Conservation (phyloP, 2,888 invertebrate species). For the Thecocarcelia acutangulata region DNA sequence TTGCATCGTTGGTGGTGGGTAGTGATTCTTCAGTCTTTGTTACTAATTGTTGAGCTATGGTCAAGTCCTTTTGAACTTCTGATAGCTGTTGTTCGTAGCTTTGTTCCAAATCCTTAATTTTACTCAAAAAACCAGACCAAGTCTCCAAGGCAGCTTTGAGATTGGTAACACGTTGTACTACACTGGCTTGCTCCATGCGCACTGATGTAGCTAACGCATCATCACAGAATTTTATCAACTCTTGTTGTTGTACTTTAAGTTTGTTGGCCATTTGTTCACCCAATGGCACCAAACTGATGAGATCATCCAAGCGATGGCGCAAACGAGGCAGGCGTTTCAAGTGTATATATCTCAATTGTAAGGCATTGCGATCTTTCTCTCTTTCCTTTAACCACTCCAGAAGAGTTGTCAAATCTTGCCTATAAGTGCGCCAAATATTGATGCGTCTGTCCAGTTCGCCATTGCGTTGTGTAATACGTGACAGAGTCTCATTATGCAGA, state of each 20-base stretch:
- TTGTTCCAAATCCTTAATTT: slow-evolving; percentile 85
- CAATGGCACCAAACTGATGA: slow-evolving; percentile 86
- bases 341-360: slow-evolving; percentile 91
- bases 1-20: slow-evolving; percentile 84
- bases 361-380: slow-evolving; percentile 88
- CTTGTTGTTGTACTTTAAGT: slow-evolving; percentile 85
- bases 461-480: slow-evolving; percentile 90
- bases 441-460: slow-evolving; percentile 88
- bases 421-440: slow-evolving; percentile 89
- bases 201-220: slow-evolving; percentile 89
- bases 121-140: slow-evolving; percentile 88
- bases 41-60: slow-evolving; percentile 85
- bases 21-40: slow-evolving; percentile 83
- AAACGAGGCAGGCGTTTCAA: slow-evolving; percentile 88
- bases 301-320: slow-evolving; percentile 85
- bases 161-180: slow-evolving; percentile 89
- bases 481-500: slow-evolving; percentile 90
- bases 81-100: slow-evolving; percentile 85
- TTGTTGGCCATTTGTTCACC: slow-evolving; percentile 86
- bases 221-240: slow-evolving; percentile 87
- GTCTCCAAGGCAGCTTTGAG: slow-evolving; percentile 90
- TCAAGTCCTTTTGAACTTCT: slow-evolving; percentile 85
- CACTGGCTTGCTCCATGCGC: slow-evolving; percentile 90
- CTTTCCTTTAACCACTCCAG: slow-evolving; percentile 91
- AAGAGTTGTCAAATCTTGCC: slow-evolving; percentile 86